Base-by-base conservation (phyloP, 2,888 invertebrate genomes). In the Branchellion lobata region DNA sequence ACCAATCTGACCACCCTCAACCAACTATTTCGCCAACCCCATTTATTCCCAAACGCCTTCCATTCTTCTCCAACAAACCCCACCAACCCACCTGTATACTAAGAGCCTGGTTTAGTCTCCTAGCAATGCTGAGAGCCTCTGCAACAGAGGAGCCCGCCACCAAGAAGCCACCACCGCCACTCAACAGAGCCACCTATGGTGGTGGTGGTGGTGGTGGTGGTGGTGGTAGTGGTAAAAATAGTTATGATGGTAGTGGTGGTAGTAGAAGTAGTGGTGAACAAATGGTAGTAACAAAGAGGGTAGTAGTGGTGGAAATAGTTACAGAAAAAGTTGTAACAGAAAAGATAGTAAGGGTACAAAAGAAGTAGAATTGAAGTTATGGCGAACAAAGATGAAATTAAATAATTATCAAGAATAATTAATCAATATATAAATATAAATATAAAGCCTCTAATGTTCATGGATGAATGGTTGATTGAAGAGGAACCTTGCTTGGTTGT, bases 81-180 rank as follows among this genome's bases (percentile, higher is more conserved):
- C n/a, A 21, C 69, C 31, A 29, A 21, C 27, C 90, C 88, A 96
- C 91, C 90, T 99, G 98, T 79, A 93, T 92, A 88, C 94, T 94
- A 87, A 94, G 94, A 33, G 95, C 94, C 78, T 91, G 90, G 82
- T 94, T 92, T 84, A 92, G 91, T 87, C 94, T 93, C 74, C 84
- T 91, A 83, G 93, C 92, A 85, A 92, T 92, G 88, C 91, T 92
- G 87, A 95, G 96, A 29, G 98, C 96, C 89, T 99, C 98, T 89
- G 99, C 98, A 78, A 98, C 92, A 1, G 95, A 94, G 86, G 93
- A 93, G 47, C 97, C 97, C 89, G 96, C 95, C 87, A 96, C 94
- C 53, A 97, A 91, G 33, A 95, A 40, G 40, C 40, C 94, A 82
- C 96, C 94, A 86, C 93, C 92, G 77, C 79, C 79, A 24, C 51